Evolutionary conservation across 2,888 invertebrate genomes (phyloP).

Genomic region (Drosophila testacea): DNA sequence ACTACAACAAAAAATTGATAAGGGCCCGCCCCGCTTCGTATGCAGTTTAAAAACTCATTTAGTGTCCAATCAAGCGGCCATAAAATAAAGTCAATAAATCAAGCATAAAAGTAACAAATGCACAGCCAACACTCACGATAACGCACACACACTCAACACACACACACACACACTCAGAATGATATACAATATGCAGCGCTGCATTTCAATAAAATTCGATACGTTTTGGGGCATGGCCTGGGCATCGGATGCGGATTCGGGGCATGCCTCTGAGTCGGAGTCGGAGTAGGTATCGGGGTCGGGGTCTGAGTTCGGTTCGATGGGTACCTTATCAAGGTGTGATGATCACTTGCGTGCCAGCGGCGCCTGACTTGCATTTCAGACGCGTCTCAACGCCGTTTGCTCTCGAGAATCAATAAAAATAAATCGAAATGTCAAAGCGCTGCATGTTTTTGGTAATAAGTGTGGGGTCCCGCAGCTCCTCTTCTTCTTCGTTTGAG

Average conservation of each 20-base stretch:
- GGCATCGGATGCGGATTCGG: constrained; percentile 7
- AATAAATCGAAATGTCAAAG: constrained; percentile 82
- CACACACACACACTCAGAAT: constrained; percentile 14
- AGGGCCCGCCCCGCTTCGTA: constrained; percentile 77
- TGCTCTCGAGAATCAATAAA: constrained; percentile 72
- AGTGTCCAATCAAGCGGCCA: constrained; percentile 80
- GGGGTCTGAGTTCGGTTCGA: constrained; percentile 7
- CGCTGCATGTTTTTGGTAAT: constrained; percentile 65
- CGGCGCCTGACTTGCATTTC: constrained; percentile 82
- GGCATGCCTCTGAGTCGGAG: not conserved
- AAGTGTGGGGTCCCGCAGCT: constrained; percentile 59
- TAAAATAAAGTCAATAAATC: constrained; percentile 80
- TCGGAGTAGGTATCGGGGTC: not conserved
- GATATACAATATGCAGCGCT: constrained; percentile 45
- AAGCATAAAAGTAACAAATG: constrained; percentile 82
- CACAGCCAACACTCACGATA: constrained; percentile 77
- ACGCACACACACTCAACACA: constrained; percentile 44
- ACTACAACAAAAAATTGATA: constrained; percentile 63
- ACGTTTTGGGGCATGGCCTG: constrained; percentile 65
- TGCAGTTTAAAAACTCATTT: constrained; percentile 79
- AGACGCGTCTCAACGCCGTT: constrained; percentile 47
- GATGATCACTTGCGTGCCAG: constrained; percentile 81
- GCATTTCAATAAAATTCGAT: constrained; percentile 81
- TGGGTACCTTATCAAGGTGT: constrained; percentile 72
- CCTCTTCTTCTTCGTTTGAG: constrained; percentile 36